phyloP scores from a whole-genome alignment of 1,140 invertebrate genomes.

The Stegodyphus mimosarum region DNA sequence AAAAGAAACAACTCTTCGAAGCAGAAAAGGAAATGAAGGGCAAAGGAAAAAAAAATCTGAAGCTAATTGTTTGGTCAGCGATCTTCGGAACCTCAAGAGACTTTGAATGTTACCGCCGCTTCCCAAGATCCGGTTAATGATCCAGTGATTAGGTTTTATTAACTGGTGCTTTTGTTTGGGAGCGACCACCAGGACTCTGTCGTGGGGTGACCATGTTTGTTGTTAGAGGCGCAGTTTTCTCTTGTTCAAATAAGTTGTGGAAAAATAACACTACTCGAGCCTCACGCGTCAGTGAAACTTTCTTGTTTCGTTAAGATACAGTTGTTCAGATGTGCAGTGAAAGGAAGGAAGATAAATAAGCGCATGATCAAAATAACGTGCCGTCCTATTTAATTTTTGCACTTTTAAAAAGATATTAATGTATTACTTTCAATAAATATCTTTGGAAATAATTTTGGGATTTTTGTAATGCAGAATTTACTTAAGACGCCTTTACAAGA shows the following conservation, averaged over 20 bases:
- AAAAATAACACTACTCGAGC: no score
- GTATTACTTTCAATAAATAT: no score
- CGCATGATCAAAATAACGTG: no score
- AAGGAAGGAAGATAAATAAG: not conserved
- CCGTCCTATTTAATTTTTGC: no score
- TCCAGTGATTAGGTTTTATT: conserved; percentile 55
- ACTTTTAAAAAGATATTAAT: no score
- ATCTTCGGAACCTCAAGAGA: conserved; percentile 38
- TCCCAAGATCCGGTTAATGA: conserved; percentile 49
- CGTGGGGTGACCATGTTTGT: not conserved
- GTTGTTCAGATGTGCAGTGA: not conserved
- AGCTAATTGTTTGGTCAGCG: conserved; percentile 59
- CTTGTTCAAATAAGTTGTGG: not conserved
- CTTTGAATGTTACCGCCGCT: conserved; percentile 44
- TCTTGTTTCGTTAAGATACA: not conserved
- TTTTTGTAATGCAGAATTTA: no score
- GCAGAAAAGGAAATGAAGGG: conserved; percentile 21
- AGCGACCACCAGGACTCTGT: not conserved
- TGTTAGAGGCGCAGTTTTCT: not conserved
- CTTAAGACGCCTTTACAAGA: no score
- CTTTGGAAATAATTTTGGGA: no score
- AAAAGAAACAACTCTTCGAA: not conserved
- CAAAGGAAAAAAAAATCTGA: not conserved
- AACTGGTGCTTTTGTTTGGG: conserved; percentile 27
- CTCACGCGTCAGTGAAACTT: no score